These are phyloP conservation scores for Drosophila azteca DNA, from an alignment of 1,140 invertebrate species.

Conservation along the genomic window DNA sequence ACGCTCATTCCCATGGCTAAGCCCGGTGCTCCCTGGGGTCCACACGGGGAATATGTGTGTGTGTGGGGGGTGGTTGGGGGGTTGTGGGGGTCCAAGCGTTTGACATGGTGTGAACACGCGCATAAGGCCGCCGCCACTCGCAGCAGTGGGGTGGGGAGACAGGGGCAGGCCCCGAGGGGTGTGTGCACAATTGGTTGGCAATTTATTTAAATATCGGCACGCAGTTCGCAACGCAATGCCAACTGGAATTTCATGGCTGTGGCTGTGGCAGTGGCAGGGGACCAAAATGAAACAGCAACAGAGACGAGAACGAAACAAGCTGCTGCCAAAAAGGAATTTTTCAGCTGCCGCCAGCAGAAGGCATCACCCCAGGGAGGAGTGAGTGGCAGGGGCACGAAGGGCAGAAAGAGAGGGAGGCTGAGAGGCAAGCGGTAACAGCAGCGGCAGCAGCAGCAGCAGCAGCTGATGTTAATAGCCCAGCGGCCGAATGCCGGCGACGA, in stretches of 20 bases:
- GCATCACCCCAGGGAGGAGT: conserved; percentile 14
- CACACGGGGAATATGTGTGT: neutral
- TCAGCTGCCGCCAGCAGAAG: conserved; percentile 65
- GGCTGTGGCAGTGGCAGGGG: neutral
- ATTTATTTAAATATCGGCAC: conserved; percentile 82
- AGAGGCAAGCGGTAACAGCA: conserved; percentile 18
- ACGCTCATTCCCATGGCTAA: conserved; percentile 10
- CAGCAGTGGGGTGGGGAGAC: neutral
- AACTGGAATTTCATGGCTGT: conserved; percentile 74
- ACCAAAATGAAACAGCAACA: conserved; percentile 45
- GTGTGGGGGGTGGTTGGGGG: neutral
- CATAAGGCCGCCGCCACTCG: conserved; percentile 63
- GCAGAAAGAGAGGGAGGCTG: neutral
- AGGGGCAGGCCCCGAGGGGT: conserved; percentile 2
- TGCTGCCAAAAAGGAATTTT: conserved; percentile 76
- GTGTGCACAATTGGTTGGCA: conserved; percentile 76
- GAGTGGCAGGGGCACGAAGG: neutral
- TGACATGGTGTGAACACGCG: conserved; percentile 79
- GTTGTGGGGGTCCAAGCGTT: conserved; percentile 50
- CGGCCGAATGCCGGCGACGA: conserved; percentile 69
- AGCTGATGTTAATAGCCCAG: conserved; percentile 81
- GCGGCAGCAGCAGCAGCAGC: conserved; percentile 55
- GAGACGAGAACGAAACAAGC: conserved; percentile 53
- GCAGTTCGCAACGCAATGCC: conserved; percentile 77
- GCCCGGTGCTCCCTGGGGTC: conserved; percentile 2